These are phyloP conservation scores for Mastomys natalensis DNA, from an alignment of 2,113 vertebrate genomes.

Conservation along the genomic window DNA sequence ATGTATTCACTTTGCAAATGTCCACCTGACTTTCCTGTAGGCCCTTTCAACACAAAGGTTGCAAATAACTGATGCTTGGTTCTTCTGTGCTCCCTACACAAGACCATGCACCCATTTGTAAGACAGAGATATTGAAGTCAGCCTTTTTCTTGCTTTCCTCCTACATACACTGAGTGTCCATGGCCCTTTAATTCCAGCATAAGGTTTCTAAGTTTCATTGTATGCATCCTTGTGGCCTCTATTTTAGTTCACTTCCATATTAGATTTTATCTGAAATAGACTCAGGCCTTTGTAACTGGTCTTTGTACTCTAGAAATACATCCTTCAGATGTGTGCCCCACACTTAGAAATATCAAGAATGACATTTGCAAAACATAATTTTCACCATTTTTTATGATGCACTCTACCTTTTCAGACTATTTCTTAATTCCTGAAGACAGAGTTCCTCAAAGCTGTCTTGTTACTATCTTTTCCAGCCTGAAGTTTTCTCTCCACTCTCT, in stretches of 20 bases:
- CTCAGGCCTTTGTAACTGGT: not conserved
- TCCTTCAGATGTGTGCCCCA: not conserved
- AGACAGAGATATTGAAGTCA: not conserved
- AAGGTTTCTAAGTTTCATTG: not conserved
- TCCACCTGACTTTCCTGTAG: not conserved
- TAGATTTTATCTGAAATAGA: constrained; percentile 11
- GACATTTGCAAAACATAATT: not conserved
- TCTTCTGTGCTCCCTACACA: not conserved
- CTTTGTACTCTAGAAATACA: not conserved
- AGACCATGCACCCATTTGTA: not conserved
- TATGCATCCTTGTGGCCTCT: not conserved
- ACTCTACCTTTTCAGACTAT: not conserved
- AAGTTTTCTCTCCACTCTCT: not conserved
- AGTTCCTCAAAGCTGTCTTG: not conserved
- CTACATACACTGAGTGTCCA: not conserved
- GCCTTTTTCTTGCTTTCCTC: not conserved
- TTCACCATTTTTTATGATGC: not conserved
- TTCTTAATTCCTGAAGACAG: not conserved
- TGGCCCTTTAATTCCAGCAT: not conserved
- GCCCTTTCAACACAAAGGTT: not conserved
- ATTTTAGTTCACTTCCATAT: not conserved
- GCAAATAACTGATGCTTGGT: not conserved
- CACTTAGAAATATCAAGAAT: not conserved
- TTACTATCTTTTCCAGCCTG: not conserved
- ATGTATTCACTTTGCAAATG: not conserved